Evolutionary conservation across 2,888 invertebrate species (phyloP).

Genomic region (Perithous albicinctus): DNA sequence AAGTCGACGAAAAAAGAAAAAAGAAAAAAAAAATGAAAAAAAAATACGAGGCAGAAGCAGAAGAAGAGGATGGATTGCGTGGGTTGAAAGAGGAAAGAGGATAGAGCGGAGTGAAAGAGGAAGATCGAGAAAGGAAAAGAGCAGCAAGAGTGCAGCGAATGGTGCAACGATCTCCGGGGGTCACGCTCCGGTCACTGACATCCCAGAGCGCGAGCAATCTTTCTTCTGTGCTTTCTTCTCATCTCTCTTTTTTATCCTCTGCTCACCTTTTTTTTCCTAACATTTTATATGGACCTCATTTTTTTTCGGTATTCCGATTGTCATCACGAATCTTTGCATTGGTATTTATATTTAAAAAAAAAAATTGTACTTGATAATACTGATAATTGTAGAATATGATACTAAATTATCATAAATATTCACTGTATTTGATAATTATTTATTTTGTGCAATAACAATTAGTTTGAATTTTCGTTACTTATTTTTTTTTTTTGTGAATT

Average conservation of each 20-base stretch:
- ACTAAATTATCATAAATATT: no score
- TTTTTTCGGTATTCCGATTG: neutral
- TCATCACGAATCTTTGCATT: neutral
- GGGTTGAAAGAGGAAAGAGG: conserved; percentile 34
- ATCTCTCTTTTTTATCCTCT: conserved; percentile 33
- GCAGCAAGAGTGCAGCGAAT: conserved; percentile 46
- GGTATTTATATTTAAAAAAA: no score
- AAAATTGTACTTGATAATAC: no score
- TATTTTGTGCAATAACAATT: no score
- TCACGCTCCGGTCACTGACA: conserved; percentile 83
- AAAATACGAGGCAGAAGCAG: neutral
- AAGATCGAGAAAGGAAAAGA: conserved; percentile 63
- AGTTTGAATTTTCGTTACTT: no score
- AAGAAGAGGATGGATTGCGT: neutral
- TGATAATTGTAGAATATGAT: no score
- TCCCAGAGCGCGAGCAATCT: conserved; percentile 75
- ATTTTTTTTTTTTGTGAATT: no score
- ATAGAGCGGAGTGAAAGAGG: conserved; percentile 57
- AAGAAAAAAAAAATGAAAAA: neutral
- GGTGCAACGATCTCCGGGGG: conserved; percentile 81
- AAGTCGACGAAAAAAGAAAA: no score
- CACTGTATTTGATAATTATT: no score
- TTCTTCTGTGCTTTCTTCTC: conserved; percentile 69
- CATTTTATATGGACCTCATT: neutral
- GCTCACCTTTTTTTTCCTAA: conserved; percentile 4